Base-by-base conservation (phyloP, 2,797 vertebrate species). In the Allobates femoralis region DNA sequence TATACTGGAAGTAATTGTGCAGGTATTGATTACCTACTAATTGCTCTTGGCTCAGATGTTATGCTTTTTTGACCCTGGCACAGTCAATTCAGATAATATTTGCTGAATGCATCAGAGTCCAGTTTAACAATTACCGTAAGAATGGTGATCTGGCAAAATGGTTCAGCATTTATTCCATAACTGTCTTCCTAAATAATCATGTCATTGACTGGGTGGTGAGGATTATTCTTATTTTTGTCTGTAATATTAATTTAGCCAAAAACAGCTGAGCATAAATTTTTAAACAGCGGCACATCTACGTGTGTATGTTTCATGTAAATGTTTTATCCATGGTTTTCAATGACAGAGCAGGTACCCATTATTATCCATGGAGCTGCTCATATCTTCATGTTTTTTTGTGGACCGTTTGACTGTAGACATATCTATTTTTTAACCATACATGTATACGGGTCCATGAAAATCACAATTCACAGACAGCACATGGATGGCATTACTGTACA, bases 1-100 rank as follows among this genome's bases (percentile, higher is more conserved):
- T 21, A 18, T 55, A 23, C 30, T 55, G 28, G 28, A 77, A 50
- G 71, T 6, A 30, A 56, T 55, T 32, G 50, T 34, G 50, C 51
- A 14, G 50, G 28, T 77, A 55, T 55, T 77, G 75, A 77, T 77
- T 30, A 23, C 26, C 51, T 30, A 55, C 50, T 77, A 55, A 77
- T 55, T 21, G 71, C 34, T 74, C 23, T 74, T 46, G 71, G 71
- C 41, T 46, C 23, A 15, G 41, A 50, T 74, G n/a, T 26, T 46
- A 15, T n/a, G 23, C 23, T 28, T 30, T 12, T 55, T 23, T 55
- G 28, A 77, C 75, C 51, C 18, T 55, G 50, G 74, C 50, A 12
- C 2, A 16, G 16, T 26, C 37, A 46, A 11, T 46, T 76, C 16
- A 55, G 7, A 53, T 51, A 32, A 55, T 77, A 51, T 55, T 55